Evolutionary conservation across 2,888 invertebrate genomes (phyloP).

Genomic region (Cosmopolites sordidus): DNA sequence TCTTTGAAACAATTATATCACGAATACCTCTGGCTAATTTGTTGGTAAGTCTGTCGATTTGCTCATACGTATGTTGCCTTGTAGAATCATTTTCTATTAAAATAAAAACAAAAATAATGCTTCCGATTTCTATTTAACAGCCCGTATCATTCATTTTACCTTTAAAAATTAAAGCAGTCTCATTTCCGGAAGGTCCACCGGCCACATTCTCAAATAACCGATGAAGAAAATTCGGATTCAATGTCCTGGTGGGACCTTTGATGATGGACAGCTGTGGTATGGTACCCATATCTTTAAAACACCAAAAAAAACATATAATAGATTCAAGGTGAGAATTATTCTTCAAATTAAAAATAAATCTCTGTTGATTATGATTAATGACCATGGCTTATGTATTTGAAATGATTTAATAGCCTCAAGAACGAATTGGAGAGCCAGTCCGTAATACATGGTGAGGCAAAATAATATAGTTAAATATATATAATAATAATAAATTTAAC

Average conservation of each 20-base stretch:
- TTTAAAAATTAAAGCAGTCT: conserved; percentile 60
- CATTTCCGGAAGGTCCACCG: conserved; percentile 49
- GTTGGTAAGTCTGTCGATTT: conserved; percentile 56
- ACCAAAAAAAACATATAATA: background rate
- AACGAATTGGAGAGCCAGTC: no score
- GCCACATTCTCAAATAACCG: conserved; percentile 57
- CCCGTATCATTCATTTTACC: conserved; percentile 44
- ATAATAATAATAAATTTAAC: no score
- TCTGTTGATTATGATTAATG: no score
- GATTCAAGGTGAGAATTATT: no score
- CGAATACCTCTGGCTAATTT: conserved; percentile 55
- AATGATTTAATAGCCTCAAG: no score
- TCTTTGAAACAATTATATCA: conserved; percentile 43
- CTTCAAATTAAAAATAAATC: no score
- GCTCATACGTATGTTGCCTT: conserved; percentile 50
- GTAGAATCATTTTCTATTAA: conserved; percentile 32
- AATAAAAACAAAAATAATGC: background rate
- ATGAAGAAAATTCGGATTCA: conserved; percentile 39
- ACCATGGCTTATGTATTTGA: no score
- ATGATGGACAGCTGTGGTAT: conserved; percentile 70
- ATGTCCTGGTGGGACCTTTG: conserved; percentile 54
- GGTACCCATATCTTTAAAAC: conserved; percentile 61
- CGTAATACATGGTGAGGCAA: no score
- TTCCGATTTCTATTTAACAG: background rate
- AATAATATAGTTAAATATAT: no score